phyloP scores from a whole-genome alignment of 2,888 invertebrate species.

The Philereme transversata region DNA sequence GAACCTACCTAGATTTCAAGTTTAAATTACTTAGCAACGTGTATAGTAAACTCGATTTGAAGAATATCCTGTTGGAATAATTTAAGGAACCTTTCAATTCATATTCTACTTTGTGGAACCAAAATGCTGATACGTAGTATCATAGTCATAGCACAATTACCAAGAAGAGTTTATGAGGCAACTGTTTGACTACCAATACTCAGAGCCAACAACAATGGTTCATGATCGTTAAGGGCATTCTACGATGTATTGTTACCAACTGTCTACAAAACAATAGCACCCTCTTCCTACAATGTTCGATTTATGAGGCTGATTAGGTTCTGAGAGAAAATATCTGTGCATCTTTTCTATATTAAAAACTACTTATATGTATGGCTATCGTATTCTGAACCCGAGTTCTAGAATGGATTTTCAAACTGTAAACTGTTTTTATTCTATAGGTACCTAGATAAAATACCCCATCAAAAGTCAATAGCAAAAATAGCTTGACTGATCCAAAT shows the following conservation, averaged over 20 bases:
- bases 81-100: constrained; percentile 12
- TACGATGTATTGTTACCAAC: constrained; percentile 57
- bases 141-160: constrained; percentile 47
- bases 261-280: constrained; percentile 32
- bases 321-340: constrained; percentile 25
- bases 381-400: no score
- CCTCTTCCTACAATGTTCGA: constrained; percentile 43
- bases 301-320: constrained; percentile 48
- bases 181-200: constrained; percentile 46
- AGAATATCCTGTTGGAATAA: constrained; percentile 7
- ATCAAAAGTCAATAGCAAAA: no score
- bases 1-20: no score
- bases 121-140: constrained; percentile 36
- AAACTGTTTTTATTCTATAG: no score
- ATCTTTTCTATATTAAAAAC: no score
- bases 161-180: constrained; percentile 47
- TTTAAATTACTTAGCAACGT: no score
- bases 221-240: constrained; percentile 53
- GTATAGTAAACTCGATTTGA: no score
- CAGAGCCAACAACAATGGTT: constrained; percentile 53
- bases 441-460: no score
- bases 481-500: constrained; percentile 24
- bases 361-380: no score
- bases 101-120: constrained; percentile 12
- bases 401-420: no score